Evolutionary conservation across 2,888 invertebrate species (phyloP).

Genomic region (Thera britannica): DNA sequence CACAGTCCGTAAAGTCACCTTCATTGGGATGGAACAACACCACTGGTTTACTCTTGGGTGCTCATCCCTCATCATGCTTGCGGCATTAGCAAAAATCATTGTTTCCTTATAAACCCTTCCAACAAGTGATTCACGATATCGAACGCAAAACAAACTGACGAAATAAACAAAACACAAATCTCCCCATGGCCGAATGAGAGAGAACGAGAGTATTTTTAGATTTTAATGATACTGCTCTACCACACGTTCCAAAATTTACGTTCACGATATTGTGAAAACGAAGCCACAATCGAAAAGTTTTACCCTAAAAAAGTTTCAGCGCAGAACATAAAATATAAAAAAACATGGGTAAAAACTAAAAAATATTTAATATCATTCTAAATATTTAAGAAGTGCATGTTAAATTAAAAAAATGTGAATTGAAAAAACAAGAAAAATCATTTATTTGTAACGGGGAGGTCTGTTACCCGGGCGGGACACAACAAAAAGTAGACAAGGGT

Average conservation of each 20-base stretch:
- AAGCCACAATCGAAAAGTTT: background rate
- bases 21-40: slow-evolving; percentile 17
- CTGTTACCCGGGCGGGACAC: no score
- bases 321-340: no score
- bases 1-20: slow-evolving; percentile 26
- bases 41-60: slow-evolving; percentile 28
- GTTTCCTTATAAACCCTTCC: background rate
- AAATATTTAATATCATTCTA: no score
- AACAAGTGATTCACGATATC: slow-evolving; percentile 12
- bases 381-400: no score
- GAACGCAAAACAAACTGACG: slow-evolving; percentile 24
- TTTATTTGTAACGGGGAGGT: no score
- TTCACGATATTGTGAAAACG: background rate
- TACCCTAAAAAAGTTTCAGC: background rate
- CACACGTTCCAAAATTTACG: slow-evolving; percentile 11
- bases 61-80: slow-evolving; percentile 29
- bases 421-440: no score
- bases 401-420: no score
- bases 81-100: slow-evolving; percentile 33
- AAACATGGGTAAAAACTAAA: no score
- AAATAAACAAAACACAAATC: slow-evolving; percentile 3
- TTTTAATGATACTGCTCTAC: slow-evolving; percentile 14
- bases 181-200: slow-evolving; percentile 18
- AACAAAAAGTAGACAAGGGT: no score
- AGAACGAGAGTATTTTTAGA: slow-evolving; percentile 27